phyloP scores from a whole-genome alignment of 2,797 vertebrate genomes.

The Telmatherina bonti region DNA sequence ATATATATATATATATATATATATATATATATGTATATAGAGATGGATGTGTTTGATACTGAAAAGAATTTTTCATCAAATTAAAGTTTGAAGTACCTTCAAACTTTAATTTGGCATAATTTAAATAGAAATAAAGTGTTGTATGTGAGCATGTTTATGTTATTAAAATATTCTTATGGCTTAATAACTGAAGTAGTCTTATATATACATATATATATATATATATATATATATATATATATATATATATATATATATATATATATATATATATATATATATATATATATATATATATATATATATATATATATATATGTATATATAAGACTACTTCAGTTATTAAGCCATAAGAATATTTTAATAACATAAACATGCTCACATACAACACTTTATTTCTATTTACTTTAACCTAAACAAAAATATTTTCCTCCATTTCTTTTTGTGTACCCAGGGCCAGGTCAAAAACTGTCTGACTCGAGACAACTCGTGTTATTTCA shows the following conservation, averaged over 20 bases:
- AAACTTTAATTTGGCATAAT: too few relatives aligned
- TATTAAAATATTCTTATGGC: background rate
- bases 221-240: too few relatives aligned
- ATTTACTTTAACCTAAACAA: background rate
- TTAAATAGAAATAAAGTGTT: background rate
- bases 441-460: slow-evolving; percentile 51
- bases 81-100: background rate
- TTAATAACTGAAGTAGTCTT: background rate
- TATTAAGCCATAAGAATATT: background rate
- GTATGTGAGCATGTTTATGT: background rate
- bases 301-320: too few relatives aligned
- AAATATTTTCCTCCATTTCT: background rate
- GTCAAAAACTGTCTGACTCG: slow-evolving; percentile 75
- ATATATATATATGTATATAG: too few relatives aligned
- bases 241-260: too few relatives aligned
- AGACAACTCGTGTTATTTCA: slow-evolving; percentile 82
- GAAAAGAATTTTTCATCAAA: background rate
- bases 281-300: too few relatives aligned
- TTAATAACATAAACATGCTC: background rate
- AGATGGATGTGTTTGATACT: background rate
- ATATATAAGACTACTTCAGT: too few relatives aligned
- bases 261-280: too few relatives aligned
- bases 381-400: background rate
- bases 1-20: too few relatives aligned
- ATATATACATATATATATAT: too few relatives aligned